Conservation (phyloP, 1,140 invertebrate genomes). For the Neodiprion virginianus region DNA sequence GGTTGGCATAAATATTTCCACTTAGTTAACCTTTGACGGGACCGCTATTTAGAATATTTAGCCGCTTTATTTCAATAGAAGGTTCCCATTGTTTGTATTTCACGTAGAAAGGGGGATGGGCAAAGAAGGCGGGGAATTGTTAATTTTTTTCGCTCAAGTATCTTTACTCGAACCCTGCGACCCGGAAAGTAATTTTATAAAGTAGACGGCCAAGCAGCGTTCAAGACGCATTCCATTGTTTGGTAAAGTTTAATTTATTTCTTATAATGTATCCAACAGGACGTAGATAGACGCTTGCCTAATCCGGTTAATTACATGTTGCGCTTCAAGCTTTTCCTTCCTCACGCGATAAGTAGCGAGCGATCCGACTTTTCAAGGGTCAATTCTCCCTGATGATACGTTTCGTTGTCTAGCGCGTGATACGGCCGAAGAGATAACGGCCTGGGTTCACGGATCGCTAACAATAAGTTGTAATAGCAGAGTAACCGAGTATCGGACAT, state of each 20-base stretch:
- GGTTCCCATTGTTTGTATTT: neutral
- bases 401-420: neutral
- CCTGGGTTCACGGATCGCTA: too few relatives aligned
- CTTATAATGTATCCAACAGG: neutral
- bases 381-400: neutral
- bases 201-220: neutral
- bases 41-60: conserved; percentile 15
- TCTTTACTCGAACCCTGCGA: neutral
- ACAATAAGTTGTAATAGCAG: too few relatives aligned
- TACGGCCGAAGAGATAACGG: neutral
- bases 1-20: conserved; percentile 38
- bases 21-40: conserved; percentile 32
- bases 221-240: neutral
- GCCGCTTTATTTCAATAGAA: neutral
- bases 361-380: neutral
- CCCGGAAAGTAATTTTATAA: neutral
- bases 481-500: too few relatives aligned
- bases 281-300: neutral
- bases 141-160: conserved; percentile 8
- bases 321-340: too few relatives aligned
- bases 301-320: neutral
- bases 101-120: neutral
- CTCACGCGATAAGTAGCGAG: neutral
- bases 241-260: neutral
- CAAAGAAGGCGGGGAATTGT: neutral